These are phyloP conservation scores for Petroica traversi DNA, from an alignment of 2,113 vertebrate species.

Conservation along the genomic window DNA sequence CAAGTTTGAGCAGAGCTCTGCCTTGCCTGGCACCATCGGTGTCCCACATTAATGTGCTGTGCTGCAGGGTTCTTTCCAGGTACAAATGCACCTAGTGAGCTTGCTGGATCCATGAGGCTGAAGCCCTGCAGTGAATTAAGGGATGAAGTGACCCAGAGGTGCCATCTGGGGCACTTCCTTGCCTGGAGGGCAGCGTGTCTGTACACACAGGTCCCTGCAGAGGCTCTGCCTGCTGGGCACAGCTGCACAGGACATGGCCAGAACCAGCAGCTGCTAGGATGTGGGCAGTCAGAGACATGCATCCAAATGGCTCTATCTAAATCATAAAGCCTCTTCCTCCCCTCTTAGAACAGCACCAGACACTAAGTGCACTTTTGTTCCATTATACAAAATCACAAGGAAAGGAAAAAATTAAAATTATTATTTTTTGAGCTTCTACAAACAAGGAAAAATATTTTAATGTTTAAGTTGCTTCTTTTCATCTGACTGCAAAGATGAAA, in stretches of 20 bases:
- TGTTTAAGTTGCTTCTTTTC: neutral
- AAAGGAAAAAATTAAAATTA: neutral
- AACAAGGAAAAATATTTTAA: neutral
- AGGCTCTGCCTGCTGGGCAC: neutral
- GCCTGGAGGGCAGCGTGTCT: fast-evolving
- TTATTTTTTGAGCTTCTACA: neutral
- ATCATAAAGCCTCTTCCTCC: neutral
- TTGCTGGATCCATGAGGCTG: fast-evolving
- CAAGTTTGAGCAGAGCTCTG: neutral
- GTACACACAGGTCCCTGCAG: too few relatives aligned
- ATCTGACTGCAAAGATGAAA: neutral
- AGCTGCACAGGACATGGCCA: neutral
- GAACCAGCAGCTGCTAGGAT: neutral
- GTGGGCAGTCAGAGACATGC: fast-evolving
- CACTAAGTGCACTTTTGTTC: neutral
- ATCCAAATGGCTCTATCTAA: neutral
- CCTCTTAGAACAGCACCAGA: neutral
- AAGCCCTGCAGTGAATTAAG: neutral
- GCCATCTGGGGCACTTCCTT: neutral
- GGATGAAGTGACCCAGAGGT: neutral
- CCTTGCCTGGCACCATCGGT: neutral
- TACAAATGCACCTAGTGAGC: neutral
- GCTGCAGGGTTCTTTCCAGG: neutral
- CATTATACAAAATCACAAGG: fast-evolving
- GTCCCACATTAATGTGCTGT: neutral